Percentiles rank a stretch among this genome's conserved stretches.
Conservation (phyloP, 2,113 vertebrate species). For the Paramormyrops kingsleyae region DNA sequence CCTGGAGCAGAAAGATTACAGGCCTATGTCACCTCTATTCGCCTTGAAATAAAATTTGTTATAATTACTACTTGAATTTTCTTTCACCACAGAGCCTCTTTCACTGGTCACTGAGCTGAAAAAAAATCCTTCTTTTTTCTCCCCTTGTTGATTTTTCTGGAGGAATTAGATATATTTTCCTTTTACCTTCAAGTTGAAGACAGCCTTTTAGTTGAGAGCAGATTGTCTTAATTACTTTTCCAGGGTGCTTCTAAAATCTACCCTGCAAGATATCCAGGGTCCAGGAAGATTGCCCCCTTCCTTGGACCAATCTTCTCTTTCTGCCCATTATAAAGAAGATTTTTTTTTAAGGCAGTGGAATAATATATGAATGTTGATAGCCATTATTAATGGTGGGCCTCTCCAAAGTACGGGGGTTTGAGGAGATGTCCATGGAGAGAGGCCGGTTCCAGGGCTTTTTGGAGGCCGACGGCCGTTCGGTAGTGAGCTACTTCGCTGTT, state of each 20-base stretch:
- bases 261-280: slow-evolving; percentile 30
- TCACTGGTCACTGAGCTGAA: neutral
- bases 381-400: slow-evolving; percentile 52
- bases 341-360: slow-evolving; percentile 48
- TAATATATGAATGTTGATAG: slow-evolving; percentile 49
- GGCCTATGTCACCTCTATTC: neutral
- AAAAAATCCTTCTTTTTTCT: neutral
- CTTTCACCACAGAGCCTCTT: neutral
- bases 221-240: slow-evolving; percentile 55
- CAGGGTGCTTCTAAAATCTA: slow-evolving; percentile 39
- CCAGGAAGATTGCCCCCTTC: slow-evolving; percentile 40
- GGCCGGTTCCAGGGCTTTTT: slow-evolving; percentile 49
- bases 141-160: neutral
- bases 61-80: slow-evolving; percentile 14
- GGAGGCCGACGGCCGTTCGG: slow-evolving; percentile 39
- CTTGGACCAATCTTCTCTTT: slow-evolving; percentile 40
- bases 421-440: slow-evolving; percentile 45
- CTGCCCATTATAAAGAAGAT: slow-evolving; percentile 7
- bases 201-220: slow-evolving; percentile 40
- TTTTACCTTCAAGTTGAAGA: slow-evolving; percentile 27
- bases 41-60: neutral
- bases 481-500: slow-evolving; percentile 46
- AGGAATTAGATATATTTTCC: slow-evolving; percentile 10
- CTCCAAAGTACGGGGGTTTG: slow-evolving; percentile 37
- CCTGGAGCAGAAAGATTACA: neutral